A percentile compares a stretch with the other conserved stretches of the same genome.
These are phyloP conservation scores for Etheostoma spectabile DNA, from an alignment of 2,113 vertebrate genomes.

Conservation along the genomic window DNA sequence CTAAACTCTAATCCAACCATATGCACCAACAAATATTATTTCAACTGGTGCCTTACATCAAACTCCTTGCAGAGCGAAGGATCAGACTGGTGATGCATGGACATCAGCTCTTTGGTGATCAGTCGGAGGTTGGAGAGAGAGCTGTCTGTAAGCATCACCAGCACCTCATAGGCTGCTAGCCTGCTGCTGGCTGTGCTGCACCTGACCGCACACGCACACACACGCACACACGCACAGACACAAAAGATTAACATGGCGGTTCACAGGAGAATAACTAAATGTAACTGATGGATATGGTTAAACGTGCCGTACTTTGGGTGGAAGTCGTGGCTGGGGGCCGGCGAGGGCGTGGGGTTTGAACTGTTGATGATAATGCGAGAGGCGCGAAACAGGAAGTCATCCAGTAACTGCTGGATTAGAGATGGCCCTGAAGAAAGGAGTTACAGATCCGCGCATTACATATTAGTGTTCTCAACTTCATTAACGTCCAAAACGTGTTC, in stretches of 20 bases:
- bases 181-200: conserved; percentile 97
- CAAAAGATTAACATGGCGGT: background rate
- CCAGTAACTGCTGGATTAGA: conserved; percentile 96
- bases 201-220: conserved; percentile 72
- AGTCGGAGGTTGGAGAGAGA: conserved; percentile 94
- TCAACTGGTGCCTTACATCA: conserved; percentile 85
- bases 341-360: conserved; percentile 91
- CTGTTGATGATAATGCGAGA: conserved; percentile 99
- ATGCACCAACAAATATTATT: background rate
- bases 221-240: background rate
- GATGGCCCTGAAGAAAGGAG: conserved; percentile 88
- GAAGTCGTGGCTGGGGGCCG: conserved; percentile 95
- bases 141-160: conserved; percentile 98
- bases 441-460: conserved; percentile 8
- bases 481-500: background rate
- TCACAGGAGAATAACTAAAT: background rate
- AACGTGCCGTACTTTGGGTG: conserved; percentile 91
- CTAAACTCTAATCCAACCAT: background rate
- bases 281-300: background rate
- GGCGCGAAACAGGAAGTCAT: conserved; percentile 98
- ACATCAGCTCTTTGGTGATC: conserved; percentile 93
- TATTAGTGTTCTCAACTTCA: background rate
- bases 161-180: conserved; percentile 96
- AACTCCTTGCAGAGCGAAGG: conserved; percentile 98
- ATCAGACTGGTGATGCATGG: conserved; percentile 98